A percentile compares a stretch with the other conserved stretches of the same genome.
phyloP scores from a whole-genome alignment of 1,140 invertebrate genomes.

The Capitella teleta region DNA sequence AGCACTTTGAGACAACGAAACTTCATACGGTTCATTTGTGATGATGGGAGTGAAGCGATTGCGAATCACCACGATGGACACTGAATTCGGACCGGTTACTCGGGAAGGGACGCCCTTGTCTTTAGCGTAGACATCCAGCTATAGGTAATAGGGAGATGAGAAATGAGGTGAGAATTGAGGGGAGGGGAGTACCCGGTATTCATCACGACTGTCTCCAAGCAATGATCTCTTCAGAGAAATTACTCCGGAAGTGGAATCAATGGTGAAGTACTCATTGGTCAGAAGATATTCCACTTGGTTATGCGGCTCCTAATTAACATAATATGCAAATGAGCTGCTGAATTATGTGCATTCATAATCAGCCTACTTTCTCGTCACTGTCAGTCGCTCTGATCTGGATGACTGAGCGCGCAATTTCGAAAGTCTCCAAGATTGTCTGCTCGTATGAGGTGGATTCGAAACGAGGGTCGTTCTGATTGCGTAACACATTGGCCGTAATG shows the following conservation, averaged over 20 bases:
- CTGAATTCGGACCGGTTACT: conserved; percentile 12
- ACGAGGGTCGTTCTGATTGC: conserved; percentile 1
- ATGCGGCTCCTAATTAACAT: neutral
- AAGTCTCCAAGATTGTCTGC: conserved; percentile 3
- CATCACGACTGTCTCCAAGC: conserved; percentile 5
- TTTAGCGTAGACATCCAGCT: conserved; percentile 13
- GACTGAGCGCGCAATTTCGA: neutral
- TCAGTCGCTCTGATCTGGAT: neutral
- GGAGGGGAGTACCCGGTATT: conserved; percentile 3
- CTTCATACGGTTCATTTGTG: neutral
- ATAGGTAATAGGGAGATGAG: neutral
- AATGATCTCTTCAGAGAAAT: conserved; percentile 12
- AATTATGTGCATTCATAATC: neutral
- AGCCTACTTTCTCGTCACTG: conserved; percentile 1
- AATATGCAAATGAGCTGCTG: neutral
- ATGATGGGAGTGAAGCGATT: conserved; percentile 1
- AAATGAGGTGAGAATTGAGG: neutral
- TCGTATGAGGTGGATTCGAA: neutral
- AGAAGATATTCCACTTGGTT: conserved; percentile 3
- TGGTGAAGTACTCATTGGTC: conserved; percentile 16
- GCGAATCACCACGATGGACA: neutral
- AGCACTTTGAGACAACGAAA: neutral
- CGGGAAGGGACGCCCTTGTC: conserved; percentile 7
- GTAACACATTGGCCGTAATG: conserved; percentile 5
- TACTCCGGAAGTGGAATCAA: conserved; percentile 18